Evolutionary conservation across 1,140 invertebrate species (phyloP), one percentile per base, ranked within the genome.

Genomic region (Drosophila nigromelanica): DNA sequence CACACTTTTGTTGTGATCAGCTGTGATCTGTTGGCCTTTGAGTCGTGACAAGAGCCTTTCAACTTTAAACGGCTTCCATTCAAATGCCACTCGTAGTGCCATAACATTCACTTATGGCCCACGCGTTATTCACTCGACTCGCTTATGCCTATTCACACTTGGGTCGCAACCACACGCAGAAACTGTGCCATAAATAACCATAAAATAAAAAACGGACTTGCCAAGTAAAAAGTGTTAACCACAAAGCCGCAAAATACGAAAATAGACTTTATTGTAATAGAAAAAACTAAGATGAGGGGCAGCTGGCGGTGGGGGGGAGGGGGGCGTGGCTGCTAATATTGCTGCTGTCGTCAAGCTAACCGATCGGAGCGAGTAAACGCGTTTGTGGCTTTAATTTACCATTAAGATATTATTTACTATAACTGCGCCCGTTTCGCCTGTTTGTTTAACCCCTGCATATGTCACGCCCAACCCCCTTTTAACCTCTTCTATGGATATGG

Each of bases 321-420:
- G 40, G 39, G 48, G 71, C 15, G 50, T 42, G 50, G 48, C 54
- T 56, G 63, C 42, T 43, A 43, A 43, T 33, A 27, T 6, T 27
- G 27, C 27, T 35, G 33, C 3, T 35, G 33, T 35, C 33, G 8
- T 7, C 33, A 35, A 35, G 52, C 52, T 48, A 52, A 52, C 30
- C 50, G 50, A 52, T 52, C 50, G 8, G 15, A 48, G 54, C 39
- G 39, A 48, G 15, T 50, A 76, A 85, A 74, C 77, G 71, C 74
- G 81, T 78, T 86, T 87, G 82, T 58, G 82, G 82, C 82, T 76
- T 87, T 87, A 87, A 87, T 87, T 82, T 68, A 73, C 82, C 72
- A 87, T 87, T 87, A 82, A 73, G 60, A 76, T 83, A 83, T 83
- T 83, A 78, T 83, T 83, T 83, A 83, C 80, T 73, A 59, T 78